Evolutionary conservation across 2,113 vertebrate species (phyloP).

Genomic region (Xenotilapia leptura): DNA sequence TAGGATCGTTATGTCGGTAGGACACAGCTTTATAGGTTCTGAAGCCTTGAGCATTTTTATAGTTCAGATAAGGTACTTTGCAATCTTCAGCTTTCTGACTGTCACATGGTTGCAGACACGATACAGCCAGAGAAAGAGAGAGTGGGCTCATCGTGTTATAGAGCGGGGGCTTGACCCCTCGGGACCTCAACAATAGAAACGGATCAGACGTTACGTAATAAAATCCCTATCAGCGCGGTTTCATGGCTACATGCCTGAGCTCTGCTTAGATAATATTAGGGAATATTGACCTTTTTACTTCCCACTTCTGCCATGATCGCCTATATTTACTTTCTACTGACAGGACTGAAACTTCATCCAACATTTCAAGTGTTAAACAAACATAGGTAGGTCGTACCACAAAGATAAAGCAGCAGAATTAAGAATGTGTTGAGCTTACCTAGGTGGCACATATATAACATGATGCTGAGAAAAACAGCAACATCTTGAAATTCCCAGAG

Average conservation of each 20-base stretch:
- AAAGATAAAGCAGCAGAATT: neutral
- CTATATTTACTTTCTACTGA: neutral
- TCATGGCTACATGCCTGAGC: neutral
- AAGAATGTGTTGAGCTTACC: slow-evolving; percentile 38
- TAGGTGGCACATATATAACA: slow-evolving; percentile 33
- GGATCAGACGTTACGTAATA: neutral
- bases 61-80: neutral
- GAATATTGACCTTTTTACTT: neutral
- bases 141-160: neutral
- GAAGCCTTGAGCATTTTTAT: neutral
- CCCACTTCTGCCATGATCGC: neutral
- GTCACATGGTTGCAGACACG: neutral
- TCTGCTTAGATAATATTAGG: neutral
- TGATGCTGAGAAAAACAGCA: slow-evolving; percentile 47
- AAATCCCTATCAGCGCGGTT: neutral
- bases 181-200: neutral
- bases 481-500: slow-evolving; percentile 40
- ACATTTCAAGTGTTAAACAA: neutral
- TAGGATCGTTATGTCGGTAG: neutral
- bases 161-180: neutral
- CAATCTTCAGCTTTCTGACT: neutral
- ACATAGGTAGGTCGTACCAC: neutral
- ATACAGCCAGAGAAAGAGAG: neutral
- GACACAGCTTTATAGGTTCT: neutral
- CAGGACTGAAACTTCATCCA: neutral